Evolutionary conservation across 2,797 vertebrate genomes (phyloP).

Genomic region (Amazona finschi): DNA sequence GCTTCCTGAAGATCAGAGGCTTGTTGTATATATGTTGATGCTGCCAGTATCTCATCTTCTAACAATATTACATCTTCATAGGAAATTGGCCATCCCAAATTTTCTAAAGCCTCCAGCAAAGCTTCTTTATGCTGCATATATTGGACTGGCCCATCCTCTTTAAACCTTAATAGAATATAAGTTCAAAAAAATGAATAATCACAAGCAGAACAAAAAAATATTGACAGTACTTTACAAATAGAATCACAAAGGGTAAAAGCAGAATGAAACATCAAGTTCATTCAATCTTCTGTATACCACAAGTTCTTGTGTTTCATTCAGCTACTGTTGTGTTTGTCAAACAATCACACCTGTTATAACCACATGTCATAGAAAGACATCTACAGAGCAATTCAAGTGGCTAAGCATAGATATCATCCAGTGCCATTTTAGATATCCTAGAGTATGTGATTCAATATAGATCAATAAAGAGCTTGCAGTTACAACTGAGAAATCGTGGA

Average conservation of each 20-base stretch:
- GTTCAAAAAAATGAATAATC: neutral
- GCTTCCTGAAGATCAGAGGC: conserved; percentile 77
- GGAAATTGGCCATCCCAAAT: conserved; percentile 77
- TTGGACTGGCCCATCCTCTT: conserved; percentile 65
- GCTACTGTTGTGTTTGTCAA: neutral
- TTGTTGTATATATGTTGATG: conserved; percentile 75
- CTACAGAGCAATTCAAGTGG: neutral
- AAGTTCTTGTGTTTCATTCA: neutral
- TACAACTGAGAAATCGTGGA: neutral
- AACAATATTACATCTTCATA: conserved; percentile 74
- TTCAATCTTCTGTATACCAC: neutral
- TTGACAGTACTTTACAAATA: neutral
- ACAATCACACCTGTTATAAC: neutral
- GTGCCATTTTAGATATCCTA: neutral
- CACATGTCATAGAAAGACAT: neutral
- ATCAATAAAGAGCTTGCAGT: neutral
- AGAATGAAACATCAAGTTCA: neutral
- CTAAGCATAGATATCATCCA: neutral
- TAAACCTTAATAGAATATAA: conserved; percentile 61
- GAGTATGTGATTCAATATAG: neutral
- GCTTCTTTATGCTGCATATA: conserved; percentile 74
- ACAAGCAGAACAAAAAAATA: neutral
- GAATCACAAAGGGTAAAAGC: neutral
- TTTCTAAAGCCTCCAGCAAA: conserved; percentile 73
- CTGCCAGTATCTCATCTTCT: conserved; percentile 78